These are phyloP conservation scores for Saxidomus purpurata DNA, from an alignment of 1,140 invertebrate genomes.

Conservation along the genomic window DNA sequence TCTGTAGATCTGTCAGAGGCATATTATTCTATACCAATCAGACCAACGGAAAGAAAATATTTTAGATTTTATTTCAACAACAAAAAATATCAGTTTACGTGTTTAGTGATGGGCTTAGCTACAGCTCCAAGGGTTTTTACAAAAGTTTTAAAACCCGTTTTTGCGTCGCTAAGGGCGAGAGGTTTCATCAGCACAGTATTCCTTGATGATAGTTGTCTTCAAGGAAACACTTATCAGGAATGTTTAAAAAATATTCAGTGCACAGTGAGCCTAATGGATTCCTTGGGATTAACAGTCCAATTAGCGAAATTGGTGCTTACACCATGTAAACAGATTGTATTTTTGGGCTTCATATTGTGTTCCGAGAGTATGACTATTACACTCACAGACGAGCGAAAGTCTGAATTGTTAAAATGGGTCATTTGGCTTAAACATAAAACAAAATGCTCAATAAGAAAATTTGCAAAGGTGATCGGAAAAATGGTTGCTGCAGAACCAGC, in stretches of 20 bases:
- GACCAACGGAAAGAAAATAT: background rate
- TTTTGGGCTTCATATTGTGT: no score
- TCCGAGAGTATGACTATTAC: no score
- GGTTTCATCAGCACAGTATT: background rate
- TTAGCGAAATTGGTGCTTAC: no score
- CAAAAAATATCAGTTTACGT: background rate
- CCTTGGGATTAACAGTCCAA: no score
- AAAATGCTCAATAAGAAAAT: background rate
- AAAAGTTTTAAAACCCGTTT: background rate
- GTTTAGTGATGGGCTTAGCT: background rate
- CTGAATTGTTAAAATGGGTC: no score
- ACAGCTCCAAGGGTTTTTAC: background rate
- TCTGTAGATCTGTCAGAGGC: background rate
- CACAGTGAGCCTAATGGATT: no score
- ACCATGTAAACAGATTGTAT: no score
- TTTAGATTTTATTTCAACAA: background rate
- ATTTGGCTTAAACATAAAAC: no score
- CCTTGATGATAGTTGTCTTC: background rate
- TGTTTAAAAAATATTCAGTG: no score
- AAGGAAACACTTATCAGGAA: background rate
- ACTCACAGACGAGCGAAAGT: no score
- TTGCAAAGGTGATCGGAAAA: slow-evolving; percentile 16
- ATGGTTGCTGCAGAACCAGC: slow-evolving; percentile 38
- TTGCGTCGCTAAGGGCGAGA: background rate
- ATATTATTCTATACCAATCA: background rate